Base-by-base conservation (phyloP, 2,888 invertebrate species). In the Cataglyphis livida region DNA sequence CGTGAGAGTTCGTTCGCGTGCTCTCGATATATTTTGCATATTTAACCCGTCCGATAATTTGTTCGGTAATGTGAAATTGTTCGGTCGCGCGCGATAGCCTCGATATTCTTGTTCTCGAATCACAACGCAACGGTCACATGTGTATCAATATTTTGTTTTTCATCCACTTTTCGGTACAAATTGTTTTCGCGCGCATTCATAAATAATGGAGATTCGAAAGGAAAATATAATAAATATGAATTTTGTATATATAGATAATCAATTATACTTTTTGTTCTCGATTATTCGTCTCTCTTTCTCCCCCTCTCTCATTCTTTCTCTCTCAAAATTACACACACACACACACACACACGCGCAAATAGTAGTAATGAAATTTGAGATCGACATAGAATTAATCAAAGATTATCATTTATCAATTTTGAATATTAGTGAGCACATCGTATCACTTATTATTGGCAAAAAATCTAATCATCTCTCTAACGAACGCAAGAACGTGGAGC, bases 1-100 rank as follows among this genome's bases (percentile, higher is more conserved):
- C 62, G 68, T 41, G 32, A 81, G 44, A 54, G 38, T 41, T 59
- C 62, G 21, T 54, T 28, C 7, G 7, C 7, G 51, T 51, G 59
- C 51, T 41, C 59, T 41, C 59, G 68, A 84, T 86, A 84, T 82
- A 86, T 87, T 88, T 76, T 73, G 64, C 83, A 79, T 86, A 85
- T 85, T 89, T 78, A 79, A 85, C 82, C 7, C 65, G 41, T 51
- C 48, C 76, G 84, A 87, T 89, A 91, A 91, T 89, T 81, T 82
- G 89, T 85, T 85, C 84, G 83, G 75, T 82, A 85, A 87, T 84
- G 82, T 78, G 61, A 84, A 81, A 84, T 83, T 87, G 85, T 86
- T 74, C 81, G 66, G 28, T 38, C 18, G 65, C 25, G 44, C 3
- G 59, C 41, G 65, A 28, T 25, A 32, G 32, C 38, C 59, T 79